Evolutionary conservation across 2,113 vertebrate genomes (phyloP).

Genomic region (Willisornis vidua): DNA sequence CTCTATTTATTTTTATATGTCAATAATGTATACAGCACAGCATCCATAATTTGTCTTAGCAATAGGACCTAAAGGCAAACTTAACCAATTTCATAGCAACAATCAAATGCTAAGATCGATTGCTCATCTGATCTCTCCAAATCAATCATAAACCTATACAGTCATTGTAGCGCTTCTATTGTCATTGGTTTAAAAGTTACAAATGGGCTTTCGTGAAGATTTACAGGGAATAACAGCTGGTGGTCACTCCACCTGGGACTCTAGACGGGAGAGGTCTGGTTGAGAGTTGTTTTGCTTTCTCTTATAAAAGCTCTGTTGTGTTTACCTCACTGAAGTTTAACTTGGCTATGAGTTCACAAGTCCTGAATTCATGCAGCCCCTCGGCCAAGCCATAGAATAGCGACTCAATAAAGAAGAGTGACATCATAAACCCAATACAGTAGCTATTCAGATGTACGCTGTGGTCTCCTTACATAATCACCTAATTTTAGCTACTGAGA

Average conservation of each 20-base stretch:
- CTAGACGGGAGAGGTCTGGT: accelerated
- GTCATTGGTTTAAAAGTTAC: neutral
- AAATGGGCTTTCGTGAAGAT: neutral
- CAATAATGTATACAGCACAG: neutral
- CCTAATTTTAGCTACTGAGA: slow-evolving; percentile 77
- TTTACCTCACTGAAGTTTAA: slow-evolving; percentile 64
- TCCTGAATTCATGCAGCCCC: slow-evolving; percentile 48
- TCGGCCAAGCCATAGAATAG: slow-evolving; percentile 65
- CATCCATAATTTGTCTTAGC: neutral
- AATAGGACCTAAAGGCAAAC: neutral
- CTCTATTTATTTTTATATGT: neutral
- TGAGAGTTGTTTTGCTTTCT: neutral
- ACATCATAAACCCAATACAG: slow-evolving; percentile 81
- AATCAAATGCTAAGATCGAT: neutral
- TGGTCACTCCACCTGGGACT: neutral
- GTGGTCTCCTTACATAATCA: slow-evolving; percentile 68
- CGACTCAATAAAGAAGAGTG: slow-evolving; percentile 66
- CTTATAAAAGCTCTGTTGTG: slow-evolving; percentile 25
- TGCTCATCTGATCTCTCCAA: neutral
- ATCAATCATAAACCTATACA: neutral
- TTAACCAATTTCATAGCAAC: neutral
- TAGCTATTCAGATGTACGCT: slow-evolving; percentile 63
- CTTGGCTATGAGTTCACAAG: slow-evolving; percentile 66
- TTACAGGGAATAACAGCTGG: neutral
- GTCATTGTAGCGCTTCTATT: neutral